Evolutionary conservation across 1,140 invertebrate species (phyloP).

Genomic region (Bombus confusus): DNA sequence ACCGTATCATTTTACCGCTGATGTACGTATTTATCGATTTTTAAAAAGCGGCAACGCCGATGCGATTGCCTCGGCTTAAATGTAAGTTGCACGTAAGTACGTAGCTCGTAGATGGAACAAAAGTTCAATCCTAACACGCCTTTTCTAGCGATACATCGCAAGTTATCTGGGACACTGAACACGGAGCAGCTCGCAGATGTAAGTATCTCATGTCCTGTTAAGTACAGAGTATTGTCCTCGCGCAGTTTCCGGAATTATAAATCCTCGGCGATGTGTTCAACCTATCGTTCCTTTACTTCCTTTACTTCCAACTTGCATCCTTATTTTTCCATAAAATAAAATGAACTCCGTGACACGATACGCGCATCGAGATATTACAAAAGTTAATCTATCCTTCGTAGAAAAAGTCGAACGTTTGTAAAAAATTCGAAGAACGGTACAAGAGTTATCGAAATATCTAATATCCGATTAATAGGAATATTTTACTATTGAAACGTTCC

Average conservation of each 20-base stretch:
- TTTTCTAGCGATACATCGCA: constrained; percentile 36
- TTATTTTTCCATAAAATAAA: no score
- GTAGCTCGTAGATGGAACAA: constrained; percentile 31
- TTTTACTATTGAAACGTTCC: not conserved
- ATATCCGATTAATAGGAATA: not conserved
- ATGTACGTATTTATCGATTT: constrained; percentile 22
- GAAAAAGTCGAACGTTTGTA: not conserved
- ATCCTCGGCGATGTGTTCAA: not conserved
- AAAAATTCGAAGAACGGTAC: no score
- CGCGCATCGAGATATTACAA: not conserved
- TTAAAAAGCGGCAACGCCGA: not conserved
- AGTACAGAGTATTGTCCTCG: constrained; percentile 48
- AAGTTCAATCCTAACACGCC: constrained; percentile 45
- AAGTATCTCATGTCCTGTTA: constrained; percentile 46
- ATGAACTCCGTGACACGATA: no score
- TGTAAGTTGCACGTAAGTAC: constrained; percentile 36
- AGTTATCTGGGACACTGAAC: constrained; percentile 41
- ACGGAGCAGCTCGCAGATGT: constrained; percentile 23
- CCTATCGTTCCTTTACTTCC: not conserved
- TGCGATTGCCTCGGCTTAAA: constrained; percentile 30
- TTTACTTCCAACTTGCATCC: no score
- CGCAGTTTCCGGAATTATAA: constrained; percentile 46
- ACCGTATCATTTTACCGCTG: not conserved
- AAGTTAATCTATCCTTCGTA: not conserved
- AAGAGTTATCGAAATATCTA: not conserved